phyloP scores from a whole-genome alignment of 2,113 vertebrate species.

The Phyllopteryx taeniolatus region DNA sequence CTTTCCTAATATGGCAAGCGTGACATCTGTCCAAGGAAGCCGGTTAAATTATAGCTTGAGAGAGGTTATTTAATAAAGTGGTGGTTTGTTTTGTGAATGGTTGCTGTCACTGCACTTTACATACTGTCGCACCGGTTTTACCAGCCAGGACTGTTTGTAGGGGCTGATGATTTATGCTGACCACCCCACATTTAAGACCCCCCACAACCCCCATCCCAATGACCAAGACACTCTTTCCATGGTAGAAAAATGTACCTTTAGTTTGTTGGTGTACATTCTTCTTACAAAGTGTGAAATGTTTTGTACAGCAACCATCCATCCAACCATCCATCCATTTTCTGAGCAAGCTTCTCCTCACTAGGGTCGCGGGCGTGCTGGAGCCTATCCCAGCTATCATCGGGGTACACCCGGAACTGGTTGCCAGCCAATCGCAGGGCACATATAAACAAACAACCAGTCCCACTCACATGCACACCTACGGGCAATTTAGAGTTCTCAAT shows the following conservation, averaged over 20 bases:
- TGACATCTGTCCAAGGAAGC: constrained; percentile 14
- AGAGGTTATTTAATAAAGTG: constrained; percentile 33
- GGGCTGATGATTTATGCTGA: not conserved
- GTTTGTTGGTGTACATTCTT: not conserved
- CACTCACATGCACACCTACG: no score
- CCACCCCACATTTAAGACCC: not conserved
- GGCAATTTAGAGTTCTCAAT: no score
- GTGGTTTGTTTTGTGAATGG: constrained; percentile 20
- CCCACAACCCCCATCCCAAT: no score
- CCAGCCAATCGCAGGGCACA: no score
- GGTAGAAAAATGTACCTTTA: no score
- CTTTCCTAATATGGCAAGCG: constrained; percentile 18
- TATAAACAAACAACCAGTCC: no score
- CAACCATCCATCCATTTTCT: no score
- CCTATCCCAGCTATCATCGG: no score
- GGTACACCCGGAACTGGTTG: no score
- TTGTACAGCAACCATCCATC: constrained; percentile 8
- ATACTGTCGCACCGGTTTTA: constrained; percentile 30
- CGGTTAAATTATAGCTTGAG: constrained; percentile 20
- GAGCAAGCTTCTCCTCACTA: no score
- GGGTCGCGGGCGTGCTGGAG: no score
- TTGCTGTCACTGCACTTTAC: constrained; percentile 27
- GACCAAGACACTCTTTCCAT: no score
- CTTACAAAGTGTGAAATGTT: not conserved
- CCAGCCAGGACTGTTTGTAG: constrained; percentile 40